Evolutionary conservation across 1,140 invertebrate genomes (phyloP), one percentile per base, ranked within the genome.

Genomic region (Coelopa frigida): DNA sequence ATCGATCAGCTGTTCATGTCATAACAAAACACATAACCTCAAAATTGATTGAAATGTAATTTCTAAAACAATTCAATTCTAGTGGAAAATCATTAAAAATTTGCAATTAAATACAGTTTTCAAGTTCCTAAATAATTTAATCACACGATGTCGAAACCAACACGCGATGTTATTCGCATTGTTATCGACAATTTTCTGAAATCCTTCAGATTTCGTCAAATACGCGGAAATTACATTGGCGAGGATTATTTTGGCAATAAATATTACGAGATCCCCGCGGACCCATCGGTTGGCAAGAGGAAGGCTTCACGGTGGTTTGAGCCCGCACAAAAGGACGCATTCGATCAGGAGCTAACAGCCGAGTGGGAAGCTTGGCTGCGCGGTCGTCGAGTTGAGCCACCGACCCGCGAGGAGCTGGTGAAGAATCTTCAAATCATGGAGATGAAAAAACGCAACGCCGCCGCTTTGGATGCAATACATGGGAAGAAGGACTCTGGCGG

Each of bases 351-450:
- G 55, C 60, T 87, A 33, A 85, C 87, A 5, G 76, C 84, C 4
- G 87, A 89, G 68, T 92, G 87, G 87, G 84, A 88, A 68, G 72
- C 87, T 11, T 91, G 87, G 87, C 68, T 92, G 18, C 72, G 87
- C 2, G 56, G 58, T 1, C 52, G 64, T 7, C 76, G 77, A 51
- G 65, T 63, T 3, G 70, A 81, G 11, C 80, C 85, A 32, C 87
- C 88, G 1, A 77, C 77, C 0, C 72, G 76, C 31, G 83, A 86
- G 56, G 87, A 92, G 72, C 68, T 89, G 15, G 59, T 74, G 6
- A 72, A 72, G 52, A 90, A 88, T 72, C 68, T 82, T 35, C 73
- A 78, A 29, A 73, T 86, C 44, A 82, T 83, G 58, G 59, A 84
- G 54, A 69, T 76, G 58, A 89, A 86, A 49, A 82, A 83, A 57